Evolutionary conservation across 2,113 vertebrate genomes (phyloP), one percentile per base, ranked within the genome.

Genomic region (Catharus fuscescens): DNA sequence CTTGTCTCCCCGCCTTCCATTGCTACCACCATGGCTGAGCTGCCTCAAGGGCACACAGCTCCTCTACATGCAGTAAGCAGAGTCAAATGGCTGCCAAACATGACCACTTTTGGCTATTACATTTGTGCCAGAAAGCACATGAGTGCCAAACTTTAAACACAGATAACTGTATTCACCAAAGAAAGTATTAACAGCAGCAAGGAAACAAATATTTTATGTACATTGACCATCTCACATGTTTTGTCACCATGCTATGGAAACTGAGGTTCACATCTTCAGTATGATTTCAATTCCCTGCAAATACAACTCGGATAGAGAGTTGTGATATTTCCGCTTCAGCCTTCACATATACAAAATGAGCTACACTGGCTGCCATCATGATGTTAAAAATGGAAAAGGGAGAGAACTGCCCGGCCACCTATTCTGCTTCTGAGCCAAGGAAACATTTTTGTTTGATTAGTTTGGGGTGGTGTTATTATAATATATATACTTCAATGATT

Each of bases 331-430:
- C 62, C 50, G 45, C 25, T 83, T 88, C 47, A 80, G 56, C 36
- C 40, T 66, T 78, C 34, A 28, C 3, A 40, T 18, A 20, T 3
- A 71, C 36, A 62, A 54, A 80, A 86, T 8, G 0, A 88, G 26
- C 62, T 73, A 71, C 25, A 42, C 0, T 67, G 57, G 34, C 36
- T 91, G 86, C 42, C 61, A 86, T n/a, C 31, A 53, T 23, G 9
- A 18, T 64, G 44, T 45, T 89, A 76, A 93, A 96, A 96, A 91
- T 61, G 86, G 76, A 80, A 80, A 73, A 65, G 14, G 26, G 54
- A 86, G 64, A 74, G 53, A 85, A 60, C 40, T 93, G 48, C 10
- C 48, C 48, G 78, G 64, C 11, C 12, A 80, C 26, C 34, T 84
- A 71, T 70, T 84, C n/a, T 4, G 21, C n/a, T 76, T 73, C 56